A percentile compares a stretch with the other conserved stretches of the same genome.
These are phyloP conservation scores for Cepphus grylle DNA, from an alignment of 2,113 vertebrate species.

Conservation along the genomic window DNA sequence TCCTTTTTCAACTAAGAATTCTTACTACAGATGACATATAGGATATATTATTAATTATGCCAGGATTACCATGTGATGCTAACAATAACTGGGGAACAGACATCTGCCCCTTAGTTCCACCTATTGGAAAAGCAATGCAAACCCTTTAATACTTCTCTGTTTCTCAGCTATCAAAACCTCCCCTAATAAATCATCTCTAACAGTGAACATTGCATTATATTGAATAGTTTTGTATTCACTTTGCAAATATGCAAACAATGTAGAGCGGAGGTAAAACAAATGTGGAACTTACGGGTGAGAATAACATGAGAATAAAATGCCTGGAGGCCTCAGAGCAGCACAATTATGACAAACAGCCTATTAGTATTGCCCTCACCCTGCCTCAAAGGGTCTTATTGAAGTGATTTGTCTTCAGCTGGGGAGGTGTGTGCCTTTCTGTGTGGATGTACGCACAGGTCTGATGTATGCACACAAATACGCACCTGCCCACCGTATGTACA, in stretches of 20 bases:
- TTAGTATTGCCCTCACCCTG: slow-evolving; percentile 34
- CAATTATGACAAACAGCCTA: neutral
- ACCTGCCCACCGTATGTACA: neutral
- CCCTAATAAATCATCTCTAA: slow-evolving; percentile 19
- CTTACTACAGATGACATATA: neutral
- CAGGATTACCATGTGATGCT: neutral
- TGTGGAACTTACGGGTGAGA: slow-evolving; percentile 16
- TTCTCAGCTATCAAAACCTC: slow-evolving; percentile 18
- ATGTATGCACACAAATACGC: neutral
- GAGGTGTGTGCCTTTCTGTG: neutral
- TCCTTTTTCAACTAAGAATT: neutral
- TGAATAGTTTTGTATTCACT: slow-evolving; percentile 48
- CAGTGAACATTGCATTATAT: slow-evolving; percentile 17
- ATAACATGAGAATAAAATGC: neutral
- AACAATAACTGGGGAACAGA: neutral
- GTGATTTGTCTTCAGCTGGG: slow-evolving; percentile 41
- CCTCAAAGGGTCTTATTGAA: slow-evolving; percentile 37
- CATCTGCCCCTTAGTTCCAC: slow-evolving; percentile 19
- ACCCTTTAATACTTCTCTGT: neutral
- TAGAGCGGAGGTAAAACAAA: slow-evolving; percentile 55
- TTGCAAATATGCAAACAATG: slow-evolving; percentile 50
- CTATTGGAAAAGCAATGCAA: neutral
- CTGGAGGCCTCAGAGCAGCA: neutral
- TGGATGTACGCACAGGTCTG: neutral
- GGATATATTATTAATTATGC: neutral